A percentile compares a stretch with the other conserved stretches of the same genome.
Conservation (phyloP, 2,113 vertebrate genomes). For the Lycaon pictus region DNA sequence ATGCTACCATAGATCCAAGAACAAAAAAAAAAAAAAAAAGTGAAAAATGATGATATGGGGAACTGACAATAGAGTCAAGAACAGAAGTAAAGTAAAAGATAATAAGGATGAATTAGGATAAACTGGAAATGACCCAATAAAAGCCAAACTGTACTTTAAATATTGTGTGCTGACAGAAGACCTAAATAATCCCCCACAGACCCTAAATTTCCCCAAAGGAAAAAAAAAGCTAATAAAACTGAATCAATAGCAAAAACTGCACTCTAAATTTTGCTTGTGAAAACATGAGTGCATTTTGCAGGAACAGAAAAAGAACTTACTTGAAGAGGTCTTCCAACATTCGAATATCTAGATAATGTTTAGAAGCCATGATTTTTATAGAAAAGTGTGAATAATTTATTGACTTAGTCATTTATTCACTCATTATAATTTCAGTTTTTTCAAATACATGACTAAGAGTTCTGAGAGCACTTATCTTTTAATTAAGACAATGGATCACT, state of each 20-base stretch:
- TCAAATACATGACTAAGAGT: neutral
- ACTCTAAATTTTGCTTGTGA: neutral
- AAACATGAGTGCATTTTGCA: neutral
- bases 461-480: neutral
- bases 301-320: neutral
- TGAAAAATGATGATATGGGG: neutral
- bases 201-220: neutral
- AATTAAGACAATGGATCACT: neutral
- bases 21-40: neutral
- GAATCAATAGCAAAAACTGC: neutral
- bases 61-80: neutral
- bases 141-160: neutral
- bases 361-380: neutral
- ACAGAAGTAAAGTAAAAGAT: neutral
- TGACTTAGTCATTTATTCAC: neutral
- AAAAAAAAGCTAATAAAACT: neutral
- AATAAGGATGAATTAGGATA: neutral
- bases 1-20: neutral
- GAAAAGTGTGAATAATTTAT: neutral
- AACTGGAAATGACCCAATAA: neutral
- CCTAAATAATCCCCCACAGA: neutral
- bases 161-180: neutral
- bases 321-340: neutral
- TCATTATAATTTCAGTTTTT: neutral
- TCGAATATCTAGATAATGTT: neutral